phyloP scores from a whole-genome alignment of 2,888 invertebrate species.

The Reticulitermes lucifugus region DNA sequence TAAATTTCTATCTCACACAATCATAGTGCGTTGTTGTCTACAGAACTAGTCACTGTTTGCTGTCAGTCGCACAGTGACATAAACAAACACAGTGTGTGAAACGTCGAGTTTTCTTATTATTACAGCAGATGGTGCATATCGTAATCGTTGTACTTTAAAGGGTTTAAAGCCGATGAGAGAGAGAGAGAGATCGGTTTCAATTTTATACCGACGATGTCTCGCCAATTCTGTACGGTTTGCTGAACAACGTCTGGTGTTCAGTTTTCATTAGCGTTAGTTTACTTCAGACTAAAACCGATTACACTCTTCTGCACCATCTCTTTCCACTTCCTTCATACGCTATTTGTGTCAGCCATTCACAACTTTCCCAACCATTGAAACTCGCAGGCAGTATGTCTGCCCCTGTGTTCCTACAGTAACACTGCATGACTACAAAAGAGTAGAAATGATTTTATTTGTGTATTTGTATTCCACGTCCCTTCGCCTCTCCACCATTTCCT shows the following conservation, averaged over 20 bases:
- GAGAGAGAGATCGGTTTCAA: slow-evolving; percentile 2
- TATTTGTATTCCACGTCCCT: slow-evolving; percentile 32
- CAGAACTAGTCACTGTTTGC: no score
- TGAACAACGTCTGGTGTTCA: background rate
- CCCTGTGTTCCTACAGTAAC: background rate
- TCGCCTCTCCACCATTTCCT: background rate
- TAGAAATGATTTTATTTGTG: slow-evolving; percentile 36
- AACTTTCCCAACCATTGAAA: background rate
- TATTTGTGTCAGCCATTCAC: slow-evolving; percentile 22
- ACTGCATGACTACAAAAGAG: slow-evolving; percentile 36
- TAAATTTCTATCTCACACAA: no score
- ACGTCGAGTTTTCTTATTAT: no score
- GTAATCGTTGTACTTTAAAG: no score
- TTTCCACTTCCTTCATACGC: background rate
- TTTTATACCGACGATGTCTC: slow-evolving; percentile 7
- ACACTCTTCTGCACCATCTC: background rate
- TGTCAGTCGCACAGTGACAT: no score
- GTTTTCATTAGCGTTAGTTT: slow-evolving; percentile 29
- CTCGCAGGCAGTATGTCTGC: background rate
- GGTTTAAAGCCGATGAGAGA: background rate
- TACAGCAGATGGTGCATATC: no score
- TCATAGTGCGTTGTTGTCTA: no score
- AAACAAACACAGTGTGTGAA: no score
- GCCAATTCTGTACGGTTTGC: slow-evolving; percentile 3
- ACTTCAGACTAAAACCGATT: slow-evolving; percentile 27